Conservation (phyloP, 1,140 invertebrate species). For the Aphelinus atriplicis region DNA sequence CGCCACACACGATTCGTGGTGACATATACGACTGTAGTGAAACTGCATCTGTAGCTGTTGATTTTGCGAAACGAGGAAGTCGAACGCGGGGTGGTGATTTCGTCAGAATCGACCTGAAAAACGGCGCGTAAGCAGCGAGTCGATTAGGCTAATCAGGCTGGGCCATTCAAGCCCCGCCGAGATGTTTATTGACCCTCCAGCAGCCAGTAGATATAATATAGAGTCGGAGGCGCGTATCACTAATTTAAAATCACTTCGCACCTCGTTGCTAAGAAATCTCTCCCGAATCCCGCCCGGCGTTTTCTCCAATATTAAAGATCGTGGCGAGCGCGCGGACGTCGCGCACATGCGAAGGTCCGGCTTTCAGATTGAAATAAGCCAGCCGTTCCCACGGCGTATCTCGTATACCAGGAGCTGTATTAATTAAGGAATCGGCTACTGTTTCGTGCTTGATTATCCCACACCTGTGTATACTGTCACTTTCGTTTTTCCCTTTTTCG, state of each 20-base stretch:
- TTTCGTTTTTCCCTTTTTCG: no score
- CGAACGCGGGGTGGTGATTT: slow-evolving; percentile 10
- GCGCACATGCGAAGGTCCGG: background rate
- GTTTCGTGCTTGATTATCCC: no score
- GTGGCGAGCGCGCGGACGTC: no score
- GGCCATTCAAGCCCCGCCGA: slow-evolving; percentile 11
- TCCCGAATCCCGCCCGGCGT: background rate
- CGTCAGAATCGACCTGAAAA: slow-evolving; percentile 25
- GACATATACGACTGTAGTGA: no score
- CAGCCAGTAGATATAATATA: background rate
- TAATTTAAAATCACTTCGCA: slow-evolving; percentile 35
- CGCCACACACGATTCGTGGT: no score
- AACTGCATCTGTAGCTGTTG: no score
- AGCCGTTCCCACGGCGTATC: background rate
- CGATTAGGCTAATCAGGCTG: slow-evolving; percentile 31
- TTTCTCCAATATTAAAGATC: background rate
- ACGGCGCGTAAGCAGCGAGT: background rate
- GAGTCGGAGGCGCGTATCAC: background rate
- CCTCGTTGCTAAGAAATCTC: slow-evolving; percentile 38
- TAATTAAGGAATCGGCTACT: no score
- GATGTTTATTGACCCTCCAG: slow-evolving; percentile 29
- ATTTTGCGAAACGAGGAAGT: background rate
- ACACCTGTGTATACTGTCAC: no score
- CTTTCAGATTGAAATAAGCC: slow-evolving; percentile 22
- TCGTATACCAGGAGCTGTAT: no score